phyloP scores from a whole-genome alignment of 2,888 invertebrate genomes.

The Strigamia transsilvanica region DNA sequence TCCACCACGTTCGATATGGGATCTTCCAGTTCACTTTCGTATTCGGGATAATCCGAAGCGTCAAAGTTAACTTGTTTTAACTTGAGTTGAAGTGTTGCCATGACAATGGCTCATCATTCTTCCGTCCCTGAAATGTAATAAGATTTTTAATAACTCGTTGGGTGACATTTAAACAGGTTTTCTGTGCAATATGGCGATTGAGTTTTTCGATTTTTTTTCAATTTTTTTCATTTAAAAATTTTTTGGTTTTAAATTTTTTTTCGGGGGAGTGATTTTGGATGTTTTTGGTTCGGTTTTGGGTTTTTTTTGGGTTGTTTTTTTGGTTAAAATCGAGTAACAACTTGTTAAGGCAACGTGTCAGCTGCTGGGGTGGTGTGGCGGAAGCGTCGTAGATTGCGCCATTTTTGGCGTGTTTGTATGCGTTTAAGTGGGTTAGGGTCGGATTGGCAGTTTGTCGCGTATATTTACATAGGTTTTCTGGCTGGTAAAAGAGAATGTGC shows the following conservation, averaged over 20 bases:
- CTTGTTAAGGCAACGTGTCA: slow-evolving; percentile 7
- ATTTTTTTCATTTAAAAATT: neutral
- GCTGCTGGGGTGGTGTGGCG: neutral
- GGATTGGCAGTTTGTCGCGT: no score
- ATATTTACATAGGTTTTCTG: no score
- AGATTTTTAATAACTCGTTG: neutral
- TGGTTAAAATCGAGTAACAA: neutral
- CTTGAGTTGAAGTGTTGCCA: slow-evolving; percentile 51
- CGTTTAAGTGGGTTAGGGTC: no score
- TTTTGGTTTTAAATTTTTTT: no score
- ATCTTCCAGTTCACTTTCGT: slow-evolving; percentile 19
- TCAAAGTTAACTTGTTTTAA: slow-evolving; percentile 50
- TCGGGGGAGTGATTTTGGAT: neutral
- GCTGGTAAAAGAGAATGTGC: no score
- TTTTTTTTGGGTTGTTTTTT: neutral
- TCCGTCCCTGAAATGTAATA: neutral
- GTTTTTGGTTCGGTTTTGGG: neutral
- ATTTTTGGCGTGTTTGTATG: no score
- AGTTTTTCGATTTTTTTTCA: neutral
- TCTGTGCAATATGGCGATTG: neutral
- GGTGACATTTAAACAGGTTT: neutral
- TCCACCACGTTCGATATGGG: slow-evolving; percentile 46
- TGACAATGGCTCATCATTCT: slow-evolving; percentile 17
- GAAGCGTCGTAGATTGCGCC: no score
- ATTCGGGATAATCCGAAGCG: slow-evolving; percentile 9